Evolutionary conservation across 2,113 vertebrate genomes (phyloP).

Genomic region (Poeciliopsis prolifica): DNA sequence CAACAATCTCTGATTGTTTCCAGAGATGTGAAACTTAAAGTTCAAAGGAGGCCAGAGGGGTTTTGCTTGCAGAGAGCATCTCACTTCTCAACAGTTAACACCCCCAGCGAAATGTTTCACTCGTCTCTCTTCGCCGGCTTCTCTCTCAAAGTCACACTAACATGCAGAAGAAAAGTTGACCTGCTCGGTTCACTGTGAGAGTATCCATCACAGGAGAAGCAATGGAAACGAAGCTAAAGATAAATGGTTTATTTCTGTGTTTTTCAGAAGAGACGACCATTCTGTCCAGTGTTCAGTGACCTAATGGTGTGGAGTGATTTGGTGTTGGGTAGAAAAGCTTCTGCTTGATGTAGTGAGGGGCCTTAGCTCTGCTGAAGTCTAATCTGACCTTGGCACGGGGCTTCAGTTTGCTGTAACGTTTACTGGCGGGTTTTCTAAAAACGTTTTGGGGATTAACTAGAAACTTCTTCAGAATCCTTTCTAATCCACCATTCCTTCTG

Average conservation of each 20-base stretch:
- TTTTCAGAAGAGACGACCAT: constrained; percentile 29
- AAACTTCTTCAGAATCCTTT: constrained; percentile 67
- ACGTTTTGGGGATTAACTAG: constrained; percentile 66
- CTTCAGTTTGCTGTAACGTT: constrained; percentile 33
- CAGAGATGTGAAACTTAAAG: constrained; percentile 65
- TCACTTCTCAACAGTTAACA: constrained; percentile 58
- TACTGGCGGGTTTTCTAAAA: constrained; percentile 56
- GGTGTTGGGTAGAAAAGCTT: constrained; percentile 15
- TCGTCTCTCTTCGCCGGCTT: constrained; percentile 55
- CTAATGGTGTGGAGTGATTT: constrained; percentile 36
- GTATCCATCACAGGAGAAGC: constrained; percentile 57
- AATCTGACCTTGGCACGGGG: constrained; percentile 59
- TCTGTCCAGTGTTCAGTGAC: constrained; percentile 24
- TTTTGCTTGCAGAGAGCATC: constrained; percentile 54
- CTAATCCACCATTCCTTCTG: constrained; percentile 69
- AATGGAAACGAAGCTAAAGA: constrained; percentile 51
- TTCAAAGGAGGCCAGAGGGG: constrained; percentile 64
- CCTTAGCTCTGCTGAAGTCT: constrained; percentile 27
- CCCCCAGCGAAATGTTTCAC: constrained; percentile 60
- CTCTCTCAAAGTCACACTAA: constrained; percentile 43
- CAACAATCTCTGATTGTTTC: constrained; percentile 61
- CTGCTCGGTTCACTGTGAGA: constrained; percentile 45
- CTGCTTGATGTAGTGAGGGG: constrained; percentile 20
- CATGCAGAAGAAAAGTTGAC: constrained; percentile 51
- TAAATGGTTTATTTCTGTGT: constrained; percentile 43